These are phyloP conservation scores for Intellagama lesueurii DNA, from an alignment of 2,797 vertebrate genomes.

Conservation along the genomic window DNA sequence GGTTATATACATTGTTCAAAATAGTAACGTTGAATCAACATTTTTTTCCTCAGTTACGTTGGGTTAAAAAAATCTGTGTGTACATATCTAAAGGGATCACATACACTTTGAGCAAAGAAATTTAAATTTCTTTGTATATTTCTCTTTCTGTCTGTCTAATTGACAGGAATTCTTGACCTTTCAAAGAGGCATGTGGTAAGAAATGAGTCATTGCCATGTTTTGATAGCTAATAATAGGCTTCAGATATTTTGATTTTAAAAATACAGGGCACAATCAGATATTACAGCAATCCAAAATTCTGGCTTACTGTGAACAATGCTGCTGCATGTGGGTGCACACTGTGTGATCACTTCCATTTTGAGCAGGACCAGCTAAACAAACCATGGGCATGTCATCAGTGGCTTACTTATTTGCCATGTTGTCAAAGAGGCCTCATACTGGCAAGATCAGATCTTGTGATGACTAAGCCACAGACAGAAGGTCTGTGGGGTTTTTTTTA, in stretches of 20 bases:
- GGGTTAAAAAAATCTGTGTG: not conserved
- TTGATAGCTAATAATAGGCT: fast-evolving
- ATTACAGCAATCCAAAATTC: not conserved
- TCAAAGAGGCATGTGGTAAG: not conserved
- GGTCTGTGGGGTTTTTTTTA: not conserved
- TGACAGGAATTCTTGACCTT: not conserved
- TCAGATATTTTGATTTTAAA: fast-evolving
- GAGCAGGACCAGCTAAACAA: not conserved
- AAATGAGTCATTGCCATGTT: not conserved
- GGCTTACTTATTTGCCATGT: not conserved
- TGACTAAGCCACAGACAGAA: not conserved
- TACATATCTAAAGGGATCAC: not conserved
- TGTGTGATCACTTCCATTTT: not conserved
- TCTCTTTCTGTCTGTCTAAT: not conserved
- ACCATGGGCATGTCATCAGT: not conserved
- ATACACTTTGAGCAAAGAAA: not conserved
- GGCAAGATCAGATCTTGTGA: not conserved
- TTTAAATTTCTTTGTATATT: not conserved
- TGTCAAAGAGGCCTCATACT: not conserved
- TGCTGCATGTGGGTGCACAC: not conserved
- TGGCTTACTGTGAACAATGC: not conserved
- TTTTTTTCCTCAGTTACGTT: not conserved
- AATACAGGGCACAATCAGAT: not conserved
- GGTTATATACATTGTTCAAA: fast-evolving
- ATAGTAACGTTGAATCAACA: not conserved